Conservation (phyloP, 1,140 invertebrate species). For the Caerostris darwini region DNA sequence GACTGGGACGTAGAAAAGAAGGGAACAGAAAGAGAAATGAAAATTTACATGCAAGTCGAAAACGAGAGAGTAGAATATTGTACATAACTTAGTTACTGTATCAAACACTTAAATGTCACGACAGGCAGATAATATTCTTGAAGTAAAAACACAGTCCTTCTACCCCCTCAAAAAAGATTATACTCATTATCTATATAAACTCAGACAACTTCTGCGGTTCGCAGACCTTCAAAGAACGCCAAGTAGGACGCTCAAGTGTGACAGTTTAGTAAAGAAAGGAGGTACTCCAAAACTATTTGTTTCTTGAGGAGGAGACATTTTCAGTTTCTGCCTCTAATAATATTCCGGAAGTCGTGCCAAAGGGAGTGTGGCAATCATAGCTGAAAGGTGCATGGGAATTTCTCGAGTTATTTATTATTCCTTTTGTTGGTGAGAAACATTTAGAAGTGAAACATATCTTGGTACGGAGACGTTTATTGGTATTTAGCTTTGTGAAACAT, state of each 20-base stretch:
- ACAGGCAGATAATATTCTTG: no score
- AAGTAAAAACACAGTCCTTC: background rate
- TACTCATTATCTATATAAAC: no score
- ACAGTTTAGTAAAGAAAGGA: constrained; percentile 10
- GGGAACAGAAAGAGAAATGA: no score
- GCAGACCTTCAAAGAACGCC: constrained; percentile 26
- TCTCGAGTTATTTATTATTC: background rate
- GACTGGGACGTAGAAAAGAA: no score
- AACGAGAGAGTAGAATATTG: no score
- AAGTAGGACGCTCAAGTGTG: background rate
- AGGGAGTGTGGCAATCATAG: background rate
- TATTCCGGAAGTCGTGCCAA: constrained; percentile 67
- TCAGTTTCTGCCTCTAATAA: constrained; percentile 59
- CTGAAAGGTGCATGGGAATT: background rate
- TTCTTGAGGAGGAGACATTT: constrained; percentile 39
- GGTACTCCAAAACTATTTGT: background rate
- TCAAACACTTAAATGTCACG: no score
- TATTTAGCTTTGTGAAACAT: no score
- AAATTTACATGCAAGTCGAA: no score
- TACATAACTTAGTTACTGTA: no score
- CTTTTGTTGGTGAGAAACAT: no score
- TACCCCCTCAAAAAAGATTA: background rate
- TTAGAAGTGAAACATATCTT: no score
- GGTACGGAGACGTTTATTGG: no score
- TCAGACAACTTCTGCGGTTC: background rate